Conservation (phyloP, 2,888 invertebrate genomes). For the Idaea biselata region DNA sequence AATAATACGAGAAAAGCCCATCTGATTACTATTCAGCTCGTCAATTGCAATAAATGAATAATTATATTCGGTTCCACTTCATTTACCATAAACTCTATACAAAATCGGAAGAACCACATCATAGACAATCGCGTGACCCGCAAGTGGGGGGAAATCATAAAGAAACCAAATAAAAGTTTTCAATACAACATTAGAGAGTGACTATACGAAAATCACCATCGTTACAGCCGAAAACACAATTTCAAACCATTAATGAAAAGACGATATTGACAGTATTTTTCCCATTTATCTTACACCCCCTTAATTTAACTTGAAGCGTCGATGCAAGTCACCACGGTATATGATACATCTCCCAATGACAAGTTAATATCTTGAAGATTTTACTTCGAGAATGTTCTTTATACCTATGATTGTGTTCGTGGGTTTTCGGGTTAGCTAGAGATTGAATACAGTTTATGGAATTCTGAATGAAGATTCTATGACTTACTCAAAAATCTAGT, state of each 20-base stretch:
- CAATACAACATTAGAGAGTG: constrained; percentile 41
- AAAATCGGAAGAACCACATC: constrained; percentile 27
- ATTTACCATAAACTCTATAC: constrained; percentile 12
- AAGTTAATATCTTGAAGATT: constrained; percentile 48
- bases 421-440: neutral
- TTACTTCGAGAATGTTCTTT: constrained; percentile 6
- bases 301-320: constrained; percentile 63
- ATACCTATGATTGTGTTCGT: neutral
- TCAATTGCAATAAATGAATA: no score
- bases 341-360: constrained; percentile 55
- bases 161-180: constrained; percentile 34
- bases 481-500: no score
- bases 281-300: constrained; percentile 66
- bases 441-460: neutral
- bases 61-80: neutral
- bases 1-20: no score
- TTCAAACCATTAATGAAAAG: constrained; percentile 67
- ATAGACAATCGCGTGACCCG: neutral
- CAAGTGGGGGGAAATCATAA: constrained; percentile 22
- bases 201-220: constrained; percentile 44
- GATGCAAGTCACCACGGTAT: constrained; percentile 58
- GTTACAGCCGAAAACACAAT: constrained; percentile 55
- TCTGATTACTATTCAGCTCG: no score
- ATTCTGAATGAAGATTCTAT: neutral
- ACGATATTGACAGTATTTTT: constrained; percentile 64